Base-by-base conservation (phyloP, 2,797 vertebrate species). In the Eulemur albifrons region DNA sequence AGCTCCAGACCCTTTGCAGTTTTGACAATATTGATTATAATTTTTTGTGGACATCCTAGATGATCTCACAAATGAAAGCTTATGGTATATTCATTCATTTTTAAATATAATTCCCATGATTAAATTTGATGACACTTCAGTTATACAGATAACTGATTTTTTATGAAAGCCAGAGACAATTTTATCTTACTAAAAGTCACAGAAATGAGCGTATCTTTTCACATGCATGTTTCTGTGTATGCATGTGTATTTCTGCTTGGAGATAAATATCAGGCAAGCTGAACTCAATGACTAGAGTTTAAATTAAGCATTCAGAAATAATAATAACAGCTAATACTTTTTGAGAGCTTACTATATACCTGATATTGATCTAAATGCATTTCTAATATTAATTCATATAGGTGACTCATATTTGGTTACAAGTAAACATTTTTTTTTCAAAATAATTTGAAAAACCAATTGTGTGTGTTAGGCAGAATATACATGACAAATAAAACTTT, bases 201-300 rank as follows among this genome's bases (percentile, higher is more conserved):
- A 87, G 52, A 69, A 95, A 50, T 69, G n/a, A 84, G 1, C 65
- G 17, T 13, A 82, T 12, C 52, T 76, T 52, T 90, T 75, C 14
- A 48, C 30, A 45, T 23, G 18, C 15, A 35, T 25, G 3, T 52
- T 2, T 1, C 4, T 50, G 7, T 75, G 7, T 73, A 2, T 70
- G 5, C 61, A 2, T 70, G 45, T 65, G 3, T 38, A 25, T 30
- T 95, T 40, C 77, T 96, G 59, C 82, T 85, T 95, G 59, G 54
- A 67, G 40, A 12, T 84, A 96, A 95, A 85, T 17, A 97, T 85
- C 23, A 92, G 57, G 7, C 73, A 88, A 96, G 90, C 61, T 89
- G 63, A 97, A 89, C 83, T 88, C 25, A 25, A 73, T 92, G 82
- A 94, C 65, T 92, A 75, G 40, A 96, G 93, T 96, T 95, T 97